phyloP scores from a whole-genome alignment of 37 sponge, comb jelly and placozoan species.

The Chondrosia reniformis region DNA sequence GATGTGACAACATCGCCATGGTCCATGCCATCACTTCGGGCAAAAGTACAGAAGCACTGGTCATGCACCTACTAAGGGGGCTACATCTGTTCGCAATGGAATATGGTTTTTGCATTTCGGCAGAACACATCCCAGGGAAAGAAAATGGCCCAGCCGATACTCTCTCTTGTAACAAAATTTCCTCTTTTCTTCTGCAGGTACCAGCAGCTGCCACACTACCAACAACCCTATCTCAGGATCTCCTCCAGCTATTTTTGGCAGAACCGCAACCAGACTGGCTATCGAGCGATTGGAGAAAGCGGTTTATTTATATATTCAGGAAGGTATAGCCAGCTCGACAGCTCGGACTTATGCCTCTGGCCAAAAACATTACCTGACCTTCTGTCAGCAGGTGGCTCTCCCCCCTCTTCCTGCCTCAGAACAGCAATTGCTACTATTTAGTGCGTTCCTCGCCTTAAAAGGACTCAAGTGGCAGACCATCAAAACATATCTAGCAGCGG shows the following conservation, averaged over 20 bases:
- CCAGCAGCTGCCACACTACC: too few relatives aligned
- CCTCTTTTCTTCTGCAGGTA: too few relatives aligned
- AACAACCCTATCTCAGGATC: too few relatives aligned
- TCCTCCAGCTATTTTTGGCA: too few relatives aligned
- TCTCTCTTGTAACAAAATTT: conserved; percentile 24
- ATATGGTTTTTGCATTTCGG: not conserved
- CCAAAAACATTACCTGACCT: not conserved
- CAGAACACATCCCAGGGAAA: conserved; percentile 32
- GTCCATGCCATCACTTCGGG: conserved; percentile 25
- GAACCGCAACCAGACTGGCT: not conserved
- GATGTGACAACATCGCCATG: conserved; percentile 45
- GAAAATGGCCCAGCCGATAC: conserved; percentile 48
- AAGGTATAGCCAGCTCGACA: too few relatives aligned
- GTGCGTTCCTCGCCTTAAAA: not conserved
- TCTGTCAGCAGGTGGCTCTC: not conserved
- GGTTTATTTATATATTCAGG: too few relatives aligned
- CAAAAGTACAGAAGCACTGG: conserved; percentile 3
- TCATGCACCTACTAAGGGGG: conserved; percentile 51
- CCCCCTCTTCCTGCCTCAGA: not conserved
- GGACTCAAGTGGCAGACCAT: not conserved
- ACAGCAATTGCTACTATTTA: not conserved
- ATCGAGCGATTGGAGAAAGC: not conserved
- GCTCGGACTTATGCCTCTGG: conserved; percentile 10
- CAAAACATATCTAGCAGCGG: conserved; percentile 4
- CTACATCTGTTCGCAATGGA: conserved; percentile 34